Evolutionary conservation across 2,888 invertebrate species (phyloP), one percentile per base, ranked within the genome.

Genomic region (Coleophora deauratella): DNA sequence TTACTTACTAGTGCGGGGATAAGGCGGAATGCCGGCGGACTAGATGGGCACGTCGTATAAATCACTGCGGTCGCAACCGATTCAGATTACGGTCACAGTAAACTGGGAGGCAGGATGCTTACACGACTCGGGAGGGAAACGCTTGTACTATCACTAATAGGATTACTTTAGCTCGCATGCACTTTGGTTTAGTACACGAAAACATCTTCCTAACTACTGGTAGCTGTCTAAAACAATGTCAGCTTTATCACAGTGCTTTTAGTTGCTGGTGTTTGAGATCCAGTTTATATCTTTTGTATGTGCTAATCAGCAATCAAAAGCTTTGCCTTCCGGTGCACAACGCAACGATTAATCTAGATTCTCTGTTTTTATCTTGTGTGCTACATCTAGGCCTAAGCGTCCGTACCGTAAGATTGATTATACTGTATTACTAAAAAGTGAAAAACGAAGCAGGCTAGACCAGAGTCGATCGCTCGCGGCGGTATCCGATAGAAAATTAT

Each of bases 401-500:
- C 63, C 57, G 61, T 64, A 69, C 62, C 63, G 59, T 61, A 59
- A 77, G 78, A 81, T 81, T 79, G 80, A 82, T 81, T 79, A 77
- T 71, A 73, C 67, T 62, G 62, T 66, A 63, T 60, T 58, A 71
- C 66, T 66, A 78, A 79, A 80, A 76, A 73, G 73, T 69, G 75
- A 60, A 73, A 75, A 74, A 75, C 72, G 57, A 69, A 58, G 62
- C 59, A 51, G 51, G 51, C 68, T 63, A 65, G 70, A 70, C 71
- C 62, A 60, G 69, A 62, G 55, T 50, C 49, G 47, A 61, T 50
- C 52, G 80, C 84, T 76, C 48, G 50, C 40, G 73, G 84, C 74
- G 43, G 52, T 56, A 62, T 63, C 54, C 77, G 81, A 81, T 82
- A 82, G 82, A 80, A 82, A 81, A 81, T 84, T 82, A 85, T 84